These are phyloP conservation scores for Chlorodrepanis virens DNA, from an alignment of 2,113 vertebrate genomes.

Conservation along the genomic window DNA sequence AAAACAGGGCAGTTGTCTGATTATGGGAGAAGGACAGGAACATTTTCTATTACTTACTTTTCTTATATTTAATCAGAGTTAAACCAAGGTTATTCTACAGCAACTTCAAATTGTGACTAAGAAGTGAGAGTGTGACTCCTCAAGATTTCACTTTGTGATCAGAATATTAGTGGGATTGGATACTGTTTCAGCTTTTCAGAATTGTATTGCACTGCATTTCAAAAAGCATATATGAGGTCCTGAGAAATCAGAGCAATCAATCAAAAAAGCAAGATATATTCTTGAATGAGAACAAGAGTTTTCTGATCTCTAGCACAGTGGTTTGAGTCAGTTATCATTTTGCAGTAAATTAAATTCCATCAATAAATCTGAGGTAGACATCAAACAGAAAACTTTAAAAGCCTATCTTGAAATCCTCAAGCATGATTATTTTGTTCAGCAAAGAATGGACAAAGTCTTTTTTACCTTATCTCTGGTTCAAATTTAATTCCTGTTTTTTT, in stretches of 20 bases:
- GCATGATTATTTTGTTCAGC: neutral
- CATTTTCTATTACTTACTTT: neutral
- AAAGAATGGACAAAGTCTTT: neutral
- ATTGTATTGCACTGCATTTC: neutral
- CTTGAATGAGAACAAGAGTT: neutral
- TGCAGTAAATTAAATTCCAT: neutral
- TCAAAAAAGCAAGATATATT: neutral
- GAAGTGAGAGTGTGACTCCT: neutral
- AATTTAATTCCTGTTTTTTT: neutral
- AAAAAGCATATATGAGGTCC: neutral
- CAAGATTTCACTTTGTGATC: neutral
- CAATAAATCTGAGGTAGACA: neutral
- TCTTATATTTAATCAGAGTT: neutral
- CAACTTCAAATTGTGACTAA: neutral
- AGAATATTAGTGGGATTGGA: neutral
- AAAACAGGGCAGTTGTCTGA: neutral
- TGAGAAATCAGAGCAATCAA: neutral
- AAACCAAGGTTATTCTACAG: neutral
- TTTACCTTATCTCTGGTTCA: neutral
- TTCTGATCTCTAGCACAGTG: neutral
- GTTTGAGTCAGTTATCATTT: neutral
- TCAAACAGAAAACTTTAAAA: constrained; percentile 37
- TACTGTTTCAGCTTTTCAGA: neutral
- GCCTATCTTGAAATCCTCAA: neutral
- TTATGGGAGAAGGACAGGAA: neutral